Percentiles rank a stretch among this genome's conserved stretches.
Conservation (phyloP, 2,113 vertebrate genomes). For the Tyrannus savana region DNA sequence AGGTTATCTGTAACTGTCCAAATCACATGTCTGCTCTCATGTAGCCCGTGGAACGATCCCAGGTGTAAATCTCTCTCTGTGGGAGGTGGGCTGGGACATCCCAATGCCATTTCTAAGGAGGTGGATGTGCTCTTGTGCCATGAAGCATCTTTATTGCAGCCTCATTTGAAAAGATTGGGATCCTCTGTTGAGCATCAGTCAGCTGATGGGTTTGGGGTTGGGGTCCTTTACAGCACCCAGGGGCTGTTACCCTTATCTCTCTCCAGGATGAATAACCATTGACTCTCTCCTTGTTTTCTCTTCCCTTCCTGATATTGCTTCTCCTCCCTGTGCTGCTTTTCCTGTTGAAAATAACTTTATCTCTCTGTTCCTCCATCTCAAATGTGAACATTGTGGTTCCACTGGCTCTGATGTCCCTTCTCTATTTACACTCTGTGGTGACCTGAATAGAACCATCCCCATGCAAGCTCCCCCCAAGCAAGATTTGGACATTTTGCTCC, state of each 20-base stretch:
- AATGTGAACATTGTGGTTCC: background rate
- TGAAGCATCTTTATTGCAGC: background rate
- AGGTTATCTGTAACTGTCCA: background rate
- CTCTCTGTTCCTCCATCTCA: background rate
- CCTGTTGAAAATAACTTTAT: background rate
- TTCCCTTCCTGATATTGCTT: background rate
- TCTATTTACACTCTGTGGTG: background rate
- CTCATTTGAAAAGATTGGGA: background rate
- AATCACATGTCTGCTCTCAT: accelerated
- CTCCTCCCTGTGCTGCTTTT: background rate
- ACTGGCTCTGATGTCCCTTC: background rate
- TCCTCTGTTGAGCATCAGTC: background rate
- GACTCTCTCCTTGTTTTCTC: background rate
- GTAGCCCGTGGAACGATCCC: background rate
- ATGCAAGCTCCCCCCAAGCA: background rate
- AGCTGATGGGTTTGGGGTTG: background rate
- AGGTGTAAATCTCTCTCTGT: background rate
- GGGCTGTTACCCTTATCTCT: background rate
- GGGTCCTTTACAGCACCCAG: background rate
- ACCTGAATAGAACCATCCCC: background rate
- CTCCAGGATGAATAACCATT: background rate
- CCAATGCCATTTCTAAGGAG: background rate
- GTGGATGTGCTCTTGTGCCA: background rate
- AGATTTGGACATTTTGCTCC: background rate
- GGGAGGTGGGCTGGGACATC: background rate